Evolutionary conservation across 2,888 invertebrate genomes (phyloP).

Genomic region (Sipha maydis): DNA sequence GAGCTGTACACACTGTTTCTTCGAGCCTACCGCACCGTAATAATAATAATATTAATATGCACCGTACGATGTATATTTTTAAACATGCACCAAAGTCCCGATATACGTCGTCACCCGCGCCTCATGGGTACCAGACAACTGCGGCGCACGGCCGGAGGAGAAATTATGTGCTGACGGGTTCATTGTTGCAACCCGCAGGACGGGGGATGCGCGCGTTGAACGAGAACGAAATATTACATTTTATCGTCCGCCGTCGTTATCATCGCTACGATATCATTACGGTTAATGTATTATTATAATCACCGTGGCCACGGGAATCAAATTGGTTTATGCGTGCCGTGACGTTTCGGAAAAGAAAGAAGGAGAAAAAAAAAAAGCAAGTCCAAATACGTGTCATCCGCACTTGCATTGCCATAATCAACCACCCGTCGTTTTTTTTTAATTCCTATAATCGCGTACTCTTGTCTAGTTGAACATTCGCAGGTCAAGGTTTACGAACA

Average conservation of each 20-base stretch:
- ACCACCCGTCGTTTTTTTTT: neutral
- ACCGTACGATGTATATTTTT: neutral
- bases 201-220: neutral
- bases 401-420: neutral
- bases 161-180: conserved; percentile 56
- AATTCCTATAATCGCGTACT: neutral
- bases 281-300: neutral
- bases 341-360: too few relatives aligned
- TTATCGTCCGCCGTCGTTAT: conserved; percentile 28
- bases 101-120: neutral
- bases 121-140: too few relatives aligned
- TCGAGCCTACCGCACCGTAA: neutral
- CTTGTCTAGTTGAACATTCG: neutral
- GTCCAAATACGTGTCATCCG: neutral
- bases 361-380: too few relatives aligned
- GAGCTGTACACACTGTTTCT: conserved; percentile 10
- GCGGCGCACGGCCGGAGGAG: neutral
- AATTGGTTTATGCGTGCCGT: too few relatives aligned
- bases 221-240: conserved; percentile 37
- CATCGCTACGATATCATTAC: neutral
- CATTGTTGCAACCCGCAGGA: conserved; percentile 28
- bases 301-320: neutral
- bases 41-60: neutral
- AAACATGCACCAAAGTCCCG: neutral
- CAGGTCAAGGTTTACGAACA: too few relatives aligned